Evolutionary conservation across 2,888 invertebrate genomes (phyloP).

Genomic region (Herminia tarsipennalis): DNA sequence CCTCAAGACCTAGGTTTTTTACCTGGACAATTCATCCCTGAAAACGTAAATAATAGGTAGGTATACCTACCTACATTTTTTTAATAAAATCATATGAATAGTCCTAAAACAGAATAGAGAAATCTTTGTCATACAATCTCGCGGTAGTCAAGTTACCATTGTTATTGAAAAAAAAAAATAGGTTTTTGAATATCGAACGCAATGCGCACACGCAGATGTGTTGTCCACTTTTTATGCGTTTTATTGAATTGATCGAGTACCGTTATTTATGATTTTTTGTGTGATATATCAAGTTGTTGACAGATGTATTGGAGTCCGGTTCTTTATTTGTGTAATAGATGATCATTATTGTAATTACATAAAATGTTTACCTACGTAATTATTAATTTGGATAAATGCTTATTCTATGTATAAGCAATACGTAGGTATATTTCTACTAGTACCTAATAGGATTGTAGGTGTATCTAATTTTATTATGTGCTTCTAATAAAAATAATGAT

Average conservation of each 20-base stretch:
- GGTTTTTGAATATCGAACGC: constrained; percentile 72
- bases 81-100: constrained; percentile 1
- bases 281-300: constrained; percentile 63
- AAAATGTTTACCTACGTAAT: too few species aligned
- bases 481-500: too few species aligned
- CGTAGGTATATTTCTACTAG: too few species aligned
- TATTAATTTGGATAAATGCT: too few species aligned
- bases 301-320: constrained; percentile 49
- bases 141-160: constrained; percentile 69
- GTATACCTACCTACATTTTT: background rate
- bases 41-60: too few species aligned
- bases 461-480: too few species aligned
- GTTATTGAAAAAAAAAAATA: constrained; percentile 57
- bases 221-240: constrained; percentile 72
- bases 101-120: constrained; percentile 37
- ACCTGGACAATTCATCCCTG: too few species aligned
- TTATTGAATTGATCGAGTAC: constrained; percentile 68
- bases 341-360: constrained; percentile 27
- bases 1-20: too few species aligned
- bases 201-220: constrained; percentile 73
- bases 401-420: too few species aligned
- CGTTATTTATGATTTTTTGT: constrained; percentile 64
- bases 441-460: too few species aligned
- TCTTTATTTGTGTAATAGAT: constrained; percentile 32
- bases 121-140: constrained; percentile 59